phyloP scores from a whole-genome alignment of 2,888 invertebrate genomes.

The Leucania comma region DNA sequence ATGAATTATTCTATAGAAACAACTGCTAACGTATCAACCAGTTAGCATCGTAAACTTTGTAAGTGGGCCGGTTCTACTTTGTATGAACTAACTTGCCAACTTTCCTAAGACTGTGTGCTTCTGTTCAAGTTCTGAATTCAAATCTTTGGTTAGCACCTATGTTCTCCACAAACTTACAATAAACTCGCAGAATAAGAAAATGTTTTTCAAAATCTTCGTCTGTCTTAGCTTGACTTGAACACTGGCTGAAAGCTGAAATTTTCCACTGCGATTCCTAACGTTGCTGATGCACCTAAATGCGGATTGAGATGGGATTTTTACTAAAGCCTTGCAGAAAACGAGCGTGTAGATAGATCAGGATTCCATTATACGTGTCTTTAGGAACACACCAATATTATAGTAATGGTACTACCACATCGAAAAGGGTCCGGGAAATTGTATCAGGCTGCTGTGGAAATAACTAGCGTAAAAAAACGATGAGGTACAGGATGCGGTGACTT shows the following conservation, averaged over 20 bases:
- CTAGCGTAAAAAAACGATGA: neutral
- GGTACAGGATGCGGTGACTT: neutral
- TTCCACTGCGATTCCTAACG: conserved; percentile 18
- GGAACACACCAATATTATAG: conserved; percentile 27
- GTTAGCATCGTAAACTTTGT: conserved; percentile 46
- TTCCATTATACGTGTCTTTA: conserved; percentile 39
- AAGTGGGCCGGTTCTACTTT: conserved; percentile 49
- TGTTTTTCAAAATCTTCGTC: conserved; percentile 37
- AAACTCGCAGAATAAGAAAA: conserved; percentile 46
- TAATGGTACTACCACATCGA: conserved; percentile 7
- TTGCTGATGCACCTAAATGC: conserved; percentile 45
- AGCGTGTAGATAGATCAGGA: conserved; percentile 42
- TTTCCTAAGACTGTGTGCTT: conserved; percentile 49
- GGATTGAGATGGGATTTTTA: conserved; percentile 48
- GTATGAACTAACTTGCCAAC: conserved; percentile 55
- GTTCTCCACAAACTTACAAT: conserved; percentile 36
- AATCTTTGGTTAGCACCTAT: conserved; percentile 55
- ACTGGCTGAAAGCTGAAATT: conserved; percentile 19
- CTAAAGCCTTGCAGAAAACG: conserved; percentile 38
- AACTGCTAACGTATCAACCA: conserved; percentile 43
- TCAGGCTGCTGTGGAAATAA: neutral
- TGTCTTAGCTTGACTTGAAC: conserved; percentile 23
- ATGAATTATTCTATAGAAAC: conserved; percentile 41
- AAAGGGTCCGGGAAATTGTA: neutral
- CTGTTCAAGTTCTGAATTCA: conserved; percentile 55